Evolutionary conservation across 2,888 invertebrate genomes (phyloP).

Genomic region (Merodon equestris): DNA sequence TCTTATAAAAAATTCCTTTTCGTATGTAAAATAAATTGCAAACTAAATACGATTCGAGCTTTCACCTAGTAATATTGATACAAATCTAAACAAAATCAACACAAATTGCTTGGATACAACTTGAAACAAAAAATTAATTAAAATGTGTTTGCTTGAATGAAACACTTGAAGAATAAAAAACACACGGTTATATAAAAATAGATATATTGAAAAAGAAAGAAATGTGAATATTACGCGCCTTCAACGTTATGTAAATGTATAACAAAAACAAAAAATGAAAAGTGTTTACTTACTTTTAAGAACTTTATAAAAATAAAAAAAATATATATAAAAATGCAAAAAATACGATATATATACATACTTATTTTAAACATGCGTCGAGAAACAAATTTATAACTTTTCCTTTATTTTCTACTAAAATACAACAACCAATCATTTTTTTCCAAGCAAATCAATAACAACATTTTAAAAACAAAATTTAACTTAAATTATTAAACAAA

Average conservation of each 20-base stretch:
- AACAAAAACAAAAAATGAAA: constrained; percentile 58
- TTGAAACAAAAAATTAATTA: constrained; percentile 22
- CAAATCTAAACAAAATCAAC: constrained; percentile 55
- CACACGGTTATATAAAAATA: constrained; percentile 15
- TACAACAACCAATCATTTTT: constrained; percentile 63
- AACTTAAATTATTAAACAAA: constrained; percentile 70
- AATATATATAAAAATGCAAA: constrained; percentile 1
- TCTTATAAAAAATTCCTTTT: constrained; percentile 48
- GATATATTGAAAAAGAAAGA: constrained; percentile 62
- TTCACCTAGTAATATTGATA: constrained; percentile 65
- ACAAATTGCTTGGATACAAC: constrained; percentile 59
- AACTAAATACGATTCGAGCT: constrained; percentile 58
- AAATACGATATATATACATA: too few species aligned
- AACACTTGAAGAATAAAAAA: constrained; percentile 24
- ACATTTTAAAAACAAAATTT: constrained; percentile 49
- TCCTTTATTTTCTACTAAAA: constrained; percentile 49
- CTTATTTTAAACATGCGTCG: constrained; percentile 36
- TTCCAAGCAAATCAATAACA: constrained; percentile 28
- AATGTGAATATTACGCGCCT: constrained; percentile 78
- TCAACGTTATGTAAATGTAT: constrained; percentile 74
- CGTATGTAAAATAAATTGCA: constrained; percentile 57
- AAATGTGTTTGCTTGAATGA: constrained; percentile 48
- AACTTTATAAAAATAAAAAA: constrained; percentile 49
- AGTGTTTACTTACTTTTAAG: constrained; percentile 68
- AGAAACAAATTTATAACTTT: constrained; percentile 50